A percentile compares a stretch with the other conserved stretches of the same genome.
Evolutionary conservation across 2,888 invertebrate genomes (phyloP).

Genomic region (Dorcus parallelipipedus): DNA sequence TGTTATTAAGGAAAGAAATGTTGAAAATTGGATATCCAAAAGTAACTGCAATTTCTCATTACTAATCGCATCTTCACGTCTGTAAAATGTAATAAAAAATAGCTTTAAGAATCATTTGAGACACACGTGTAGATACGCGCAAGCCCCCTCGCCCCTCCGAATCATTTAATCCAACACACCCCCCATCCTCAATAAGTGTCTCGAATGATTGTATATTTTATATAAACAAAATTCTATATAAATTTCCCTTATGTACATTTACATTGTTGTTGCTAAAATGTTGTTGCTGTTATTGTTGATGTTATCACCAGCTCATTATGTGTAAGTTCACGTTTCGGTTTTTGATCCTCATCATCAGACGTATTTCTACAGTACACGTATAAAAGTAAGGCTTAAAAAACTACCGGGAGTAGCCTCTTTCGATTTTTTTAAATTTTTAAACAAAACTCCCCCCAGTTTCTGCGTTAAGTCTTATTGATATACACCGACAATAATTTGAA

Average conservation of each 20-base stretch:
- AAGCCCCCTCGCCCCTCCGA: background rate
- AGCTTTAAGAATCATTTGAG: slow-evolving; percentile 9
- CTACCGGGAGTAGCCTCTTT: too few relatives aligned
- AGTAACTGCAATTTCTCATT: too few relatives aligned
- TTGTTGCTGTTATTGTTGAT: slow-evolving; percentile 50
- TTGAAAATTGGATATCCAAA: too few relatives aligned
- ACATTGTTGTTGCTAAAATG: slow-evolving; percentile 48
- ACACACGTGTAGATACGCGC: background rate
- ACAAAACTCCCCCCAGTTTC: too few relatives aligned
- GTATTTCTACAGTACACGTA: slow-evolving; percentile 3
- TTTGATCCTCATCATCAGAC: background rate
- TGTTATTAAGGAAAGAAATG: too few relatives aligned
- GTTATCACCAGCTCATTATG: slow-evolving; percentile 31
- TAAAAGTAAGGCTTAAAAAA: background rate
- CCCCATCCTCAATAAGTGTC: background rate
- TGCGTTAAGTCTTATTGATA: too few relatives aligned
- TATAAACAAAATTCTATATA: slow-evolving; percentile 27
- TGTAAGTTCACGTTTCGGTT: background rate
- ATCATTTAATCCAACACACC: background rate
- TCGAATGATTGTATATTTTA: slow-evolving; percentile 3
- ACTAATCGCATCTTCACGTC: background rate
- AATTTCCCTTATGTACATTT: slow-evolving; percentile 32
- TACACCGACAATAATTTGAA: too few relatives aligned
- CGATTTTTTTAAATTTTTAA: too few relatives aligned
- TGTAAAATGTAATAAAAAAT: slow-evolving; percentile 5